Percentiles rank a stretch among this genome's conserved stretches.
phyloP scores from a whole-genome alignment of 2,888 invertebrate species.

The Agrotis ipsilon region DNA sequence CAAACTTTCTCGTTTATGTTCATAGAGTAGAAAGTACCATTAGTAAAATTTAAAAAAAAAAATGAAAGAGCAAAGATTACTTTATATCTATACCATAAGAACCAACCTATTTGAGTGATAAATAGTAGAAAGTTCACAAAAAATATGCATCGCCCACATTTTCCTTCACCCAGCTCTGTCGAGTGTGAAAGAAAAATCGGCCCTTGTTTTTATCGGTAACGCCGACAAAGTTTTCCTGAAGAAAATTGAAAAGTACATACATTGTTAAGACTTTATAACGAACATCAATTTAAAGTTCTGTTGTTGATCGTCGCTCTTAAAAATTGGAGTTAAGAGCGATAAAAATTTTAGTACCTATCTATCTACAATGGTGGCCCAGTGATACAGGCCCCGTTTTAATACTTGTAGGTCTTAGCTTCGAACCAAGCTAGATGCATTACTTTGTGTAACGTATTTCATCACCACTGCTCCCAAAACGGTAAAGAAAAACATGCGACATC shows the following conservation, averaged over 20 bases:
- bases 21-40: too few relatives aligned
- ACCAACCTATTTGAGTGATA: neutral
- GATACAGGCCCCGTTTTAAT: too few relatives aligned
- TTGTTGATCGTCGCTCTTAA: conserved; percentile 20
- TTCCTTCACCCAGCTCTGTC: conserved; percentile 1
- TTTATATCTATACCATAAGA: neutral
- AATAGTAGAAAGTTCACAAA: neutral
- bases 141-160: conserved; percentile 18
- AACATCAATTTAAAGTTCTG: conserved; percentile 30
- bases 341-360: neutral
- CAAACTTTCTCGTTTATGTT: too few relatives aligned
- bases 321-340: conserved; percentile 8
- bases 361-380: too few relatives aligned
- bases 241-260: conserved; percentile 53
- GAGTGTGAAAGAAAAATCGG: conserved; percentile 38
- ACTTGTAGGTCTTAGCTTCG: too few relatives aligned
- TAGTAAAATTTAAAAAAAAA: neutral
- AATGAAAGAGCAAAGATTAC: neutral
- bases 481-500: too few relatives aligned
- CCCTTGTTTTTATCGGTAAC: conserved; percentile 41
- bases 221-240: conserved; percentile 43
- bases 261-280: conserved; percentile 38
- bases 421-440: too few relatives aligned
- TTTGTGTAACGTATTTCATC: too few relatives aligned
- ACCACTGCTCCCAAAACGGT: too few relatives aligned